These are phyloP conservation scores for Drosophila merina DNA, from an alignment of 2,888 invertebrate genomes.

Conservation along the genomic window DNA sequence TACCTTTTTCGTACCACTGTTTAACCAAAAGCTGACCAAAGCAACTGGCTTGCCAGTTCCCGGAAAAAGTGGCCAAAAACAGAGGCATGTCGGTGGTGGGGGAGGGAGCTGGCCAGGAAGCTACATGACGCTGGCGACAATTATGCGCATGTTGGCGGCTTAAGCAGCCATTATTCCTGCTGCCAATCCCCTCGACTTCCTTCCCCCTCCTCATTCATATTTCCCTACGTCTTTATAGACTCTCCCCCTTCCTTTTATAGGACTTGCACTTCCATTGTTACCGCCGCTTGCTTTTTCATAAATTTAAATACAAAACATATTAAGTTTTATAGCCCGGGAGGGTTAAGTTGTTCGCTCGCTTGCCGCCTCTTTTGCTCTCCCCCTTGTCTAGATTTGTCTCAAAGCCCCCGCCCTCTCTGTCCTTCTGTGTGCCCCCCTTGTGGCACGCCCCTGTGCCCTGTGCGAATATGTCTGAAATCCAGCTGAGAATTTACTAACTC, in stretches of 20 bases:
- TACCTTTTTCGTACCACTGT: conserved; percentile 12
- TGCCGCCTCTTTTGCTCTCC: background rate
- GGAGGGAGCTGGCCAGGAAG: background rate
- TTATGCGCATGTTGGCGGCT: conserved; percentile 76
- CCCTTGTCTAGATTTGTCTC: conserved; percentile 11
- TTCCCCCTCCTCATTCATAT: background rate
- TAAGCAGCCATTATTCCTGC: conserved; percentile 75
- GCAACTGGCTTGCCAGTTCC: background rate
- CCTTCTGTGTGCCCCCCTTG: too few relatives aligned
- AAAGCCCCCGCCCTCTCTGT: background rate
- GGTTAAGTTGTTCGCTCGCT: conserved; percentile 48
- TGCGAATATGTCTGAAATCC: conserved; percentile 58
- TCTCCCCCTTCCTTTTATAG: conserved; percentile 5
- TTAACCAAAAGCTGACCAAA: conserved; percentile 26
- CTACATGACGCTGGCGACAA: conserved; percentile 62
- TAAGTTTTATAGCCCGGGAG: conserved; percentile 72
- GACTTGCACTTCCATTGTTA: conserved; percentile 39
- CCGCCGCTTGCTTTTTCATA: conserved; percentile 61
- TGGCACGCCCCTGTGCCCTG: background rate
- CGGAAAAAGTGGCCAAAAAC: conserved; percentile 1
- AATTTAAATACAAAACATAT: conserved; percentile 77
- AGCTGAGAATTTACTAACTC: conserved; percentile 66
- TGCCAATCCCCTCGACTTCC: background rate
- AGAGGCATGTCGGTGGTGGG: background rate
- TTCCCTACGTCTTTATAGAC: conserved; percentile 5